These are phyloP conservation scores for Andrena minutula DNA, from an alignment of 2,888 invertebrate genomes.

Conservation along the genomic window DNA sequence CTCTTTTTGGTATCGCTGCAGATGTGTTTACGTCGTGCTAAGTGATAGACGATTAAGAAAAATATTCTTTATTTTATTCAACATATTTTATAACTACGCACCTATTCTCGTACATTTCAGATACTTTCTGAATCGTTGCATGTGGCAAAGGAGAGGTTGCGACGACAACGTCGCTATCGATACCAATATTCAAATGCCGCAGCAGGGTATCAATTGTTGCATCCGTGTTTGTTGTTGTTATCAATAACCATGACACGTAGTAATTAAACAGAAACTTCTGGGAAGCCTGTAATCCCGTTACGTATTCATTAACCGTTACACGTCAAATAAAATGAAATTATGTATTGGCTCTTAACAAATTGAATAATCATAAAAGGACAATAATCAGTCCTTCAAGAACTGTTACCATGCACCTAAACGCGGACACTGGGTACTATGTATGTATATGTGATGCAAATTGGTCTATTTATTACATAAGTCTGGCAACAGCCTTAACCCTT, in stretches of 20 bases:
- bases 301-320: not conserved
- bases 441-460: not conserved
- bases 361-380: no score
- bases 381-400: no score
- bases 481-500: no score
- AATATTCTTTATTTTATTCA: not conserved
- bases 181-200: constrained; percentile 80
- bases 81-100: constrained; percentile 45
- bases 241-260: constrained; percentile 82
- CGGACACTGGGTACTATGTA: no score
- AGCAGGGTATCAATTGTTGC: constrained; percentile 78
- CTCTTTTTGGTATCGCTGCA: no score
- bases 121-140: constrained; percentile 36
- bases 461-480: not conserved
- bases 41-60: not conserved
- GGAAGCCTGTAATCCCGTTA: constrained; percentile 76
- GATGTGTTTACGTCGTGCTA: no score
- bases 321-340: not conserved
- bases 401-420: no score
- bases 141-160: constrained; percentile 73
- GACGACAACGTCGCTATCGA: constrained; percentile 82
- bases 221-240: constrained; percentile 76
- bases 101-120: constrained; percentile 72
- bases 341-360: not conserved
- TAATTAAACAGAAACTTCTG: constrained; percentile 80